A percentile compares a stretch with the other conserved stretches of the same genome.
These are phyloP conservation scores for Muscidifurax raptorellus DNA, from an alignment of 1,140 invertebrate genomes.

Conservation along the genomic window DNA sequence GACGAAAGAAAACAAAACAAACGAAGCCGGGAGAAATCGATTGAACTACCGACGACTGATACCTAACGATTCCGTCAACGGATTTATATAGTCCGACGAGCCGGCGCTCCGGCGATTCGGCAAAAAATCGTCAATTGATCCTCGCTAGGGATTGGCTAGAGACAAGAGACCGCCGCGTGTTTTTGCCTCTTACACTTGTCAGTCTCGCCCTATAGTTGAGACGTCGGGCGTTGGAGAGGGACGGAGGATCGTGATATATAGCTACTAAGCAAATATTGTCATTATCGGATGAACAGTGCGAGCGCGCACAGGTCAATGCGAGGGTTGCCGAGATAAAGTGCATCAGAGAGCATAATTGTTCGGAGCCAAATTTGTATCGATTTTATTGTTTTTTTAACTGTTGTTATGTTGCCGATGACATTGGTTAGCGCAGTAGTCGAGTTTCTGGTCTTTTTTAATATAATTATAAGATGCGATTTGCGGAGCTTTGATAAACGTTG, in stretches of 20 bases:
- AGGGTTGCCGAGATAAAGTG: slow-evolving; percentile 31
- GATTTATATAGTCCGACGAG: slow-evolving; percentile 24
- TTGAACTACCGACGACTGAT: slow-evolving; percentile 8
- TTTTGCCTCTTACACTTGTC: neutral
- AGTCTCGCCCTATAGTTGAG: neutral
- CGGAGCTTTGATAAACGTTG: no score
- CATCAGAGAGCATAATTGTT: neutral
- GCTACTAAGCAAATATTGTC: neutral
- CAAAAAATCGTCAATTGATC: slow-evolving; percentile 19
- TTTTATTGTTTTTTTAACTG: neutral
- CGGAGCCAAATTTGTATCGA: neutral
- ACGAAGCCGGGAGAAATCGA: neutral
- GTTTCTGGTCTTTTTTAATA: no score
- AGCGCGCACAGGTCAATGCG: slow-evolving; percentile 46
- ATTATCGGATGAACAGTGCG: slow-evolving; percentile 20
- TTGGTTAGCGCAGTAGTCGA: no score
- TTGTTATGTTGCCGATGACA: no score
- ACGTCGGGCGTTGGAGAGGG: neutral
- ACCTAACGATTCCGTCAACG: neutral
- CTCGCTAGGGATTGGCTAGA: slow-evolving; percentile 19
- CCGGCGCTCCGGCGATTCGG: neutral
- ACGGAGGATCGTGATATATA: neutral
- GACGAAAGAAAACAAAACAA: neutral
- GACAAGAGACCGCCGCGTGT: neutral
- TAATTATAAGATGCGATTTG: no score